Evolutionary conservation across 2,888 invertebrate genomes (phyloP), one percentile per base, ranked within the genome.

Genomic region (Harmothoe impar): DNA sequence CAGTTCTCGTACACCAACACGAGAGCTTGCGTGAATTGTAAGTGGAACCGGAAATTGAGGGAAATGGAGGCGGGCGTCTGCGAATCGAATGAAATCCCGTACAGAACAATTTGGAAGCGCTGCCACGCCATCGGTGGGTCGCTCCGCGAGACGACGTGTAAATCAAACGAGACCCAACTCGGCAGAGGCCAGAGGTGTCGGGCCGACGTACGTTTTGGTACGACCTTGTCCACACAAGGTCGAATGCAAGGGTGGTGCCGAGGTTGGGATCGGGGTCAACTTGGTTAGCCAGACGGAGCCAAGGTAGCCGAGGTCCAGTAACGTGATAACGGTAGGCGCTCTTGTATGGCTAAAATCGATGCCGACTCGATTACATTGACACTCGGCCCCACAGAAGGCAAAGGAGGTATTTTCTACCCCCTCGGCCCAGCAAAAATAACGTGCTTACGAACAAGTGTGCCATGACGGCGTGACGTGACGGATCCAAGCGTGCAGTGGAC

Each of bases 321-420:
- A 72, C 72, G 72, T 72, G 72, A 72, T 72, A n/a, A 72, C 7
- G 72, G 15, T 15, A 25, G 72, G 29, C 72, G 15, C 72, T 72
- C 72, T 72, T 72, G 72, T 72, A 72, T 72, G 5, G 29, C 72
- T 72, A 29, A 72, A 72, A 72, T 72, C 72, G 72, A 72, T 72
- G 29, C 29, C 15, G 72, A 72, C 72, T 29, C 25, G 72, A 72
- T 72, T 72, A 72, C 72, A 72, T 72, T 72, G 72, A 72, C 72
- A 72, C 31, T 29, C n/a, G 1, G 15, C 29, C 72, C 72, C n/a
- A 72, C 72, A 72, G 72, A 72, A 29, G 72, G 3, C 72, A 12
- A 29, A 20, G 29, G 72, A 29, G 31, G 29, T 72, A 72, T 72
- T 72, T 72, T 72, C 72, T 43, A 43, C 43, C 43, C 43, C 43